A percentile compares a stretch with the other conserved stretches of the same genome.
phyloP scores from a whole-genome alignment of 2,113 vertebrate genomes.

The Phrynocephalus versicolor region DNA sequence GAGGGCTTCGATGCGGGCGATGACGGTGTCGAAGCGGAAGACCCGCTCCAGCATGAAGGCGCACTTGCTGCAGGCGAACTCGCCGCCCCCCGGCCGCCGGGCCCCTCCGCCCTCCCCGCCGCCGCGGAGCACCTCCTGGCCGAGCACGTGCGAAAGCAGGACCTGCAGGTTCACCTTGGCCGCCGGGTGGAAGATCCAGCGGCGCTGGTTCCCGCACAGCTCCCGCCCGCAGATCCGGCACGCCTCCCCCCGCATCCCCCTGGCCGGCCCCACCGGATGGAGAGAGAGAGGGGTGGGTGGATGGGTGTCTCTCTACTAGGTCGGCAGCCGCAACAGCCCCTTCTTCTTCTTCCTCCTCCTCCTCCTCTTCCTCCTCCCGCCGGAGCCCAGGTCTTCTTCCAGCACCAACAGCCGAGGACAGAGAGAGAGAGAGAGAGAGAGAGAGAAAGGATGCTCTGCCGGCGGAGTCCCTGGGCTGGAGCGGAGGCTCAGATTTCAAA shows the following conservation, averaged over 20 bases:
- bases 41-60: constrained; percentile 96
- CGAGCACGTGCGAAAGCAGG: constrained; percentile 90
- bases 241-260: constrained; percentile 86
- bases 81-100: constrained; percentile 55
- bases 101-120: constrained; percentile 77
- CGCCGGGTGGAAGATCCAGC: constrained; percentile 95
- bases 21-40: constrained; percentile 95
- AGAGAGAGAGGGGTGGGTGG: too few relatives aligned
- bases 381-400: too few relatives aligned
- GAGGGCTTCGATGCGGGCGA: constrained; percentile 92
- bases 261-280: too few relatives aligned
- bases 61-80: constrained; percentile 97
- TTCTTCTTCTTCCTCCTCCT: too few relatives aligned
- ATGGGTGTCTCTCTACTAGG: too few relatives aligned
- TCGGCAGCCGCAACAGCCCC: too few relatives aligned
- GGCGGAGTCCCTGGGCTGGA: too few relatives aligned
- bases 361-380: fast-evolving
- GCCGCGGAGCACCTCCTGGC: constrained; percentile 85
- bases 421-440: too few relatives aligned
- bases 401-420: too few relatives aligned
- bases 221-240: constrained; percentile 94
- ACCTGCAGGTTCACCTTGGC: constrained; percentile 92
- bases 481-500: constrained; percentile 72
- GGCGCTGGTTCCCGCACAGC: constrained; percentile 93
- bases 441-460: neutral